Percentiles rank a stretch among this genome's conserved stretches.
Evolutionary conservation across 53 echinoderm and acorn worm species (phyloP).

Genomic region (Pentamera pediparva): DNA sequence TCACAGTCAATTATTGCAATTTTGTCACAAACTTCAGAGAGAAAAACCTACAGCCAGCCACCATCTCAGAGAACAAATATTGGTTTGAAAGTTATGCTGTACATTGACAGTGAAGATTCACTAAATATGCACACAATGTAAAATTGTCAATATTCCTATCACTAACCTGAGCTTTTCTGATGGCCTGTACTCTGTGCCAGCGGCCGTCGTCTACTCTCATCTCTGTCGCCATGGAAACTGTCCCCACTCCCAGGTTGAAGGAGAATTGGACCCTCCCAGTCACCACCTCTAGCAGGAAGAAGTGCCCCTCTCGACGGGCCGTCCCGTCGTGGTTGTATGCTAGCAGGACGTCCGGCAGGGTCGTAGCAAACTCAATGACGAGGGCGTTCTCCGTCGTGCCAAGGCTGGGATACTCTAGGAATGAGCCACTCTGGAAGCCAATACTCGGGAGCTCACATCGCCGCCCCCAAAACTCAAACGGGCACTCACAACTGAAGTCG

Average conservation of each 20-base stretch:
- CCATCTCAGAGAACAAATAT: neutral
- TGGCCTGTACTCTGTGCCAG: slow-evolving; percentile 87
- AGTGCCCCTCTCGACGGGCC: slow-evolving; percentile 50
- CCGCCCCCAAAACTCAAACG: slow-evolving; percentile 64
- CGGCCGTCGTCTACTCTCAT: slow-evolving; percentile 67
- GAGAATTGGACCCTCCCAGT: slow-evolving; percentile 59
- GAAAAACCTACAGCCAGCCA: neutral
- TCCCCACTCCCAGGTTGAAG: slow-evolving; percentile 64
- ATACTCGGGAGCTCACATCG: slow-evolving; percentile 69
- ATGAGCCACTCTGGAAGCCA: slow-evolving; percentile 76
- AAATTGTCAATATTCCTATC: neutral
- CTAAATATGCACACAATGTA: neutral
- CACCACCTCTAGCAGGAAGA: slow-evolving; percentile 74
- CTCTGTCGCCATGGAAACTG: slow-evolving; percentile 36
- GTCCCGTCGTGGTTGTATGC: slow-evolving; percentile 89
- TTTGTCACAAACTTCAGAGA: neutral
- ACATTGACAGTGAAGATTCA: neutral
- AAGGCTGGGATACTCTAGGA: slow-evolving; percentile 52
- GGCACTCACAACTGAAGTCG: slow-evolving; percentile 65
- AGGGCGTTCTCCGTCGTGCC: slow-evolving; percentile 40
- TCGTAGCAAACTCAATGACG: slow-evolving; percentile 73
- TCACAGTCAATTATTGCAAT: no score
- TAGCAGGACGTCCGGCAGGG: slow-evolving; percentile 60
- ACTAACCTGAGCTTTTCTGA: slow-evolving; percentile 70
- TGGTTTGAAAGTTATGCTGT: neutral